Evolutionary conservation across 1,140 invertebrate genomes (phyloP), one percentile per base, ranked within the genome.

Genomic region (Globodera rostochiensis): DNA sequence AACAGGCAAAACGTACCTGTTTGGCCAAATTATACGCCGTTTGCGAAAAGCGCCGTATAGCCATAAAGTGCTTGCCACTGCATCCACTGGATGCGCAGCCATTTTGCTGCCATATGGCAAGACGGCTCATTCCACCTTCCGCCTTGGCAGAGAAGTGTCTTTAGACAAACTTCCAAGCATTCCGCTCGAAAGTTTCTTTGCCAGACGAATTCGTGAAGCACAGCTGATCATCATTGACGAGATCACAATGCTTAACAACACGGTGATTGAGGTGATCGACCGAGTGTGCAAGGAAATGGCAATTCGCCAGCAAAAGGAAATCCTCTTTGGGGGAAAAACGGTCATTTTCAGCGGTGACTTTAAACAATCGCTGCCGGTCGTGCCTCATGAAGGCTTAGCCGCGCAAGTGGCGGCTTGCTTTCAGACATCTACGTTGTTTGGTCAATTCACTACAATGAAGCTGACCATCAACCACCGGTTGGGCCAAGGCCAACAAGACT

Each of bases 181-280:
- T 3, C 36, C 36, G 1, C 36, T 3, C 0, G 36, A 36, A 36
- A 36, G 36, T 3, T 36, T 36, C 2, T 36, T 36, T 3, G 36
- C 36, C 36, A 36, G 36, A 36, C 36, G 36, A 1, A 36, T 36
- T 36, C 36, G 36, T 36, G 36, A 36, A 36, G 36, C 36, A 36
- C 36, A 36, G 36, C 36, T 36, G 13, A 50, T 81, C 21, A 66
- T 81, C 46, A 82, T 81, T 25, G 80, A 81, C 49, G 80, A 81
- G 50, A 81, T 81, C n/a, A 80, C 75, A 6, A 81, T 81, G 80
- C 57, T 80, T 6, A 9, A 53, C 19, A 81, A 19, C 47, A 71
- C 64, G 1, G 11, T 81, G 15, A 57, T 81, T 3, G 78, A 81
- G 21, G 69, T 53, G 36, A 36, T 36, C 36, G 36, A 36, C 36